Evolutionary conservation across 2,113 vertebrate species (phyloP).

Genomic region (Malurus elegans): DNA sequence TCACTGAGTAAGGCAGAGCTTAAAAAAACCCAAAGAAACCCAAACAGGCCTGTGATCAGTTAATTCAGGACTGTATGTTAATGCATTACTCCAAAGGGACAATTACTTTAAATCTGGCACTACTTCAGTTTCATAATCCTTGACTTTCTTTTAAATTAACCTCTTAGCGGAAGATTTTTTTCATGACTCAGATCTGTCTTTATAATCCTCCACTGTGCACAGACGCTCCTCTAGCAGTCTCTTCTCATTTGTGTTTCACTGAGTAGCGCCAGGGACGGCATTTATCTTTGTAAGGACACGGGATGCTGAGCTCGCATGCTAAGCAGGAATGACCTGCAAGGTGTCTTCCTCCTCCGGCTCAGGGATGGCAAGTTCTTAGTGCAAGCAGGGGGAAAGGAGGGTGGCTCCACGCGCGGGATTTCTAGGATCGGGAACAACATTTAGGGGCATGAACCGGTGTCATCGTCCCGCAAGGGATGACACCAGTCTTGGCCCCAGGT

Average conservation of each 20-base stretch:
- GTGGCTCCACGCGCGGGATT: accelerated
- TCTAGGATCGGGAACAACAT: neutral
- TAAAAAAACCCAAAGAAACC: neutral
- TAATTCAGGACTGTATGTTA: neutral
- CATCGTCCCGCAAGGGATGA: neutral
- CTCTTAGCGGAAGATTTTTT: neutral
- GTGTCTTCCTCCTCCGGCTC: neutral
- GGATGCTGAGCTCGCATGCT: neutral
- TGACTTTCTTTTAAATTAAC: neutral
- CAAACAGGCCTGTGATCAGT: neutral
- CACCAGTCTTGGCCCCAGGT: accelerated
- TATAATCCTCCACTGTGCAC: neutral
- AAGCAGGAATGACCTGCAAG: neutral
- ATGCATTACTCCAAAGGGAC: neutral
- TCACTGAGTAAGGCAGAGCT: neutral
- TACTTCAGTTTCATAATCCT: neutral
- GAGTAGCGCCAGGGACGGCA: neutral
- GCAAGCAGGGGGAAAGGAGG: neutral
- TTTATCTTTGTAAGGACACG: accelerated
- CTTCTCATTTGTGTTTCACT: neutral
- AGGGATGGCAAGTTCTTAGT: neutral
- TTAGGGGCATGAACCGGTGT: accelerated
- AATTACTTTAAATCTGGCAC: neutral
- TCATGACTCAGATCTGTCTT: neutral
- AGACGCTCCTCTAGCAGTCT: neutral